phyloP scores from a whole-genome alignment of 2,888 invertebrate species.

The Agrilus biguttatus region DNA sequence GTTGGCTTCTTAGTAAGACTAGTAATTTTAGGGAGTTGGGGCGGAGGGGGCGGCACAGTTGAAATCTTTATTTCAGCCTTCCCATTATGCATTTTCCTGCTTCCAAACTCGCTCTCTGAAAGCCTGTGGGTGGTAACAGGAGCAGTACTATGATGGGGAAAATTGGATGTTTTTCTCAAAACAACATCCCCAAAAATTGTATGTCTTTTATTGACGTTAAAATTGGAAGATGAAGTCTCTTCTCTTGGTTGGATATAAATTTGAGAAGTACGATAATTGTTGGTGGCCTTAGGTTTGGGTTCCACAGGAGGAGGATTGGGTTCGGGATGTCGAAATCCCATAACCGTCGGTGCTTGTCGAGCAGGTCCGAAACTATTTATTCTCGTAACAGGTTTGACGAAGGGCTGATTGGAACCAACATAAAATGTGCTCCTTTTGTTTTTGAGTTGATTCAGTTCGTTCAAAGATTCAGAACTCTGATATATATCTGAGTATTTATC shows the following conservation, averaged over 20 bases:
- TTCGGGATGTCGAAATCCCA: constrained; percentile 22
- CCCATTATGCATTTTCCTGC: background rate
- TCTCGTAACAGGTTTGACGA: constrained; percentile 17
- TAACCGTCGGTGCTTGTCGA: constrained; percentile 22
- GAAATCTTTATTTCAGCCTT: constrained; percentile 5
- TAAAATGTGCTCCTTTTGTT: constrained; percentile 10
- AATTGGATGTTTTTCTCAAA: constrained; percentile 11
- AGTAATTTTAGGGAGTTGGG: constrained; percentile 20
- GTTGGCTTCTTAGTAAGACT: constrained; percentile 14
- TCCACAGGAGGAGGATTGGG: constrained; percentile 4
- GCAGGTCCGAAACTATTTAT: constrained; percentile 20
- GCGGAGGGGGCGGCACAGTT: constrained; percentile 22
- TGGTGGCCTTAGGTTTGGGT: constrained; percentile 4
- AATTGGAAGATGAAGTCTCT: constrained; percentile 7
- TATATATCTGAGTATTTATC: constrained; percentile 6
- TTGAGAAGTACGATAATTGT: constrained; percentile 17
- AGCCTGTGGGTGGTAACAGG: background rate
- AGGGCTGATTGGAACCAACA: constrained; percentile 10
- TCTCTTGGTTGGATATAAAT: constrained; percentile 2
- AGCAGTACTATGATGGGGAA: constrained; percentile 1
- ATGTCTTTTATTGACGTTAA: constrained; percentile 6
- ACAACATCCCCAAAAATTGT: constrained; percentile 12
- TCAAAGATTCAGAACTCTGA: constrained; percentile 4
- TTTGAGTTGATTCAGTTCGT: constrained; percentile 9
- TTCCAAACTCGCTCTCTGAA: constrained; percentile 2